Evolutionary conservation across 2,113 vertebrate genomes (phyloP), one percentile per base, ranked within the genome.

Genomic region (Baryphthengus martii): DNA sequence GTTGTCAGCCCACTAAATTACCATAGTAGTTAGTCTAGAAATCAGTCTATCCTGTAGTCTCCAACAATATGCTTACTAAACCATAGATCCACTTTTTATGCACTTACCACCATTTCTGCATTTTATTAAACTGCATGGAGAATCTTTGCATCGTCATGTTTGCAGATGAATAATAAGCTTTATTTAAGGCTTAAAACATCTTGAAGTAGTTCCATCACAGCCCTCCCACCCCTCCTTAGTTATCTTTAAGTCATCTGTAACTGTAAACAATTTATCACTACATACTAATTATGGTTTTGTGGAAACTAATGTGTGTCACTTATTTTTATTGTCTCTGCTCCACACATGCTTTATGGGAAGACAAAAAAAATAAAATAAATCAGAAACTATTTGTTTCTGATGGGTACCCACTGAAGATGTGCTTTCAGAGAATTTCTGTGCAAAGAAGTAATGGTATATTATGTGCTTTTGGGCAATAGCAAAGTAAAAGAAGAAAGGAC

Each of bases 41-140:
- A 62, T 67, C n/a, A 83, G 15, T 55, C 33, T 59, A 24, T 23
- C 3, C 8, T 24, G 4, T 87, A n/a, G 7, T 71, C 47, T 50
- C 24, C 49, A 39, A n/a, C 17, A 3, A 26, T 16, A 68, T 56
- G 98, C 99, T 98, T 97, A 99, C 98, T 99, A 98, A 68, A 98
- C 98, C 44, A 98, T 98, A 13, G 98, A 98, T 44, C 98, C 98
- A 1, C 97, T 97, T 95, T 98, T 98, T 75, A 98, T 71, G 39
- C 99, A 99, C 2, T 96, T 97, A 8, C 98, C 98, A 58, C 98
- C 98, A 35, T 99, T 98, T 82, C 84, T 96, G 96, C 99, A 99
- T 68, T 74, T 97, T 83, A 98, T 97, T 79, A 98, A 95, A 47
- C 44, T 89, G 86, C 99, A 99, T 0, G 98, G 98, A 20, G 97